Evolutionary conservation across 2,888 invertebrate genomes (phyloP), one percentile per base, ranked within the genome.

Genomic region (Labia minor): DNA sequence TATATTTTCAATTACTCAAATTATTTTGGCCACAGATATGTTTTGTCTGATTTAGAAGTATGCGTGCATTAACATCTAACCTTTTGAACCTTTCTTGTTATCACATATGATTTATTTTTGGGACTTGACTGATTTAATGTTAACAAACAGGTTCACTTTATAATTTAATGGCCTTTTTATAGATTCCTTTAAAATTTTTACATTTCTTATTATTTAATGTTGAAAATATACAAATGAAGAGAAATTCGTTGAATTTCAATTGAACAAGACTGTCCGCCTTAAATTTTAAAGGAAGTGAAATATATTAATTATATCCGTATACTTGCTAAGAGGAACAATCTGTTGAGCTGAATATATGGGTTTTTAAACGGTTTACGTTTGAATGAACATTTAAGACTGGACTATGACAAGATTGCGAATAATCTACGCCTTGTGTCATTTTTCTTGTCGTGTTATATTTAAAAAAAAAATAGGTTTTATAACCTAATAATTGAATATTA

Each of bases 261-360:
- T 49, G 2, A 49, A 49, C 14, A 49, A 49, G 49, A 49, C 49
- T 49, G 49, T 49, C 49, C 3, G 49, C 49, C 49, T 49, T 49
- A 49, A 49, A 49, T 49, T 49, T 49, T 49, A 49, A 49, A 49
- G 49, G 49, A 49, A 49, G 49, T 49, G 49, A 49, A 49, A 49
- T 8, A 33, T 8, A 33, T 8, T 8, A 10, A 49, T n/a, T n/a
- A 49, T n/a, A n/a, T n/a, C 49, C 49, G 49, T 49, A 49, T 49
- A 49, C 49, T 49, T 49, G 26, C 16, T 49, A 11, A 8, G 16
- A 49, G 49, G 49, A 49, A 49, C n/a, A 26, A 26, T 26, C 26
- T 26, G 26, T 26, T 26, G 49, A 49, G 16, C 49, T 49, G 49
- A 49, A 49, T 49, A 14, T 49, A 49, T n/a, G 49, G 2, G 14